Percentiles rank a stretch among this genome's conserved stretches.
These are phyloP conservation scores for Nomia melanderi DNA, from an alignment of 1,140 invertebrate genomes.

Conservation along the genomic window DNA sequence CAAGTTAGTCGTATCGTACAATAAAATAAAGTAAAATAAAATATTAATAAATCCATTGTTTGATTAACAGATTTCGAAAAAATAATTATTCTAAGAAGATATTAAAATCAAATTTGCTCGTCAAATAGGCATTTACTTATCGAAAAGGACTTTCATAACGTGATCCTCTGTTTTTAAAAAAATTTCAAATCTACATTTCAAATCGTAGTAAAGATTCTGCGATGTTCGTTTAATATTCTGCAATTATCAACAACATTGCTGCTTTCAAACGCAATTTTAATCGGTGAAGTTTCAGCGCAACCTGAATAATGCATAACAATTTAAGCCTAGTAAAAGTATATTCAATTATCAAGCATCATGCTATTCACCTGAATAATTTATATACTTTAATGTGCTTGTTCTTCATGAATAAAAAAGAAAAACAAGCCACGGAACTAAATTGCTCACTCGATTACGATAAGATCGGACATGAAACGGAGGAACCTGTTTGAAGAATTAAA, in stretches of 20 bases:
- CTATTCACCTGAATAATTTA: conserved; percentile 11
- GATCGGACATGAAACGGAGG: conserved; percentile 3
- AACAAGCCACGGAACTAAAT: conserved; percentile 3
- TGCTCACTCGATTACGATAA: not conserved
- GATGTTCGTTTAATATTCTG: not conserved
- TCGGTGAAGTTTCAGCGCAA: not conserved
- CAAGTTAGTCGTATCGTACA: too few species aligned
- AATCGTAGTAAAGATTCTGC: too few species aligned
- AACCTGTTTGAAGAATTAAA: conserved; percentile 15
- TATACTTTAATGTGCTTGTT: not conserved
- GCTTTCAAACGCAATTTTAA: not conserved
- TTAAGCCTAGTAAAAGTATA: not conserved
- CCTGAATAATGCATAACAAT: not conserved
- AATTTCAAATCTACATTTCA: too few species aligned
- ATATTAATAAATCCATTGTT: too few species aligned
- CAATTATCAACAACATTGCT: not conserved
- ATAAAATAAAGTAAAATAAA: too few species aligned
- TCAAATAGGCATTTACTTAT: too few species aligned
- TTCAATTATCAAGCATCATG: not conserved
- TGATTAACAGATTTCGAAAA: too few species aligned
- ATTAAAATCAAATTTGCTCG: too few species aligned
- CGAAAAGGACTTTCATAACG: too few species aligned
- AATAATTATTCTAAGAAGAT: too few species aligned
- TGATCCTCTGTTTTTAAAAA: too few species aligned
- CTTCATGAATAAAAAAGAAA: conserved; percentile 6